Evolutionary conservation across 1,140 invertebrate species (phyloP).

Genomic region (Drosophila subobscura): DNA sequence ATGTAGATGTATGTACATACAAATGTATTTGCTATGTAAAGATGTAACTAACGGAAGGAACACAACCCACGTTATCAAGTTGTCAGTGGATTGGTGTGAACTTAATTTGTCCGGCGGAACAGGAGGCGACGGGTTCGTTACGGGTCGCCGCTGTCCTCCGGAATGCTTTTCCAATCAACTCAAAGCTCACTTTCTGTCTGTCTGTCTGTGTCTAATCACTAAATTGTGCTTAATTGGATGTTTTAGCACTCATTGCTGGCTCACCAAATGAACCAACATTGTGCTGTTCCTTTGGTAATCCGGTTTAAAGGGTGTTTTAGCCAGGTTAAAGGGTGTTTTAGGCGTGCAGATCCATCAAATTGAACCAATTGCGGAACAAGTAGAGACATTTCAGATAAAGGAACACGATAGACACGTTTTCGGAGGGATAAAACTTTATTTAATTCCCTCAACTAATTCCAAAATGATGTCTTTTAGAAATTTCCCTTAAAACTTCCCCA

Average conservation of each 20-base stretch:
- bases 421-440: no score
- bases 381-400: no score
- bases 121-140: conserved; percentile 35
- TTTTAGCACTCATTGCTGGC: background rate
- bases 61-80: conserved; percentile 31
- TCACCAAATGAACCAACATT: background rate
- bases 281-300: background rate
- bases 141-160: background rate
- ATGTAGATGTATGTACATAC: background rate
- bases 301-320: no score
- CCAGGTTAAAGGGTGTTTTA: no score
- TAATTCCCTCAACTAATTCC: no score
- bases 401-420: no score
- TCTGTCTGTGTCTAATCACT: conserved; percentile 20
- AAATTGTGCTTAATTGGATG: conserved; percentile 32
- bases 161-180: conserved; percentile 39
- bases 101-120: conserved; percentile 39
- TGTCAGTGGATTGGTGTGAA: conserved; percentile 39
- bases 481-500: no score
- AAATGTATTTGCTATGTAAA: background rate
- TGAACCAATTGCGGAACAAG: no score
- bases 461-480: no score
- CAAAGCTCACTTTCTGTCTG: conserved; percentile 12
- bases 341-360: no score
- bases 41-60: conserved; percentile 15